A percentile compares a stretch with the other conserved stretches of the same genome.
These are phyloP conservation scores for Xenus cinereus DNA, from an alignment of 2,113 vertebrate genomes.

Conservation along the genomic window DNA sequence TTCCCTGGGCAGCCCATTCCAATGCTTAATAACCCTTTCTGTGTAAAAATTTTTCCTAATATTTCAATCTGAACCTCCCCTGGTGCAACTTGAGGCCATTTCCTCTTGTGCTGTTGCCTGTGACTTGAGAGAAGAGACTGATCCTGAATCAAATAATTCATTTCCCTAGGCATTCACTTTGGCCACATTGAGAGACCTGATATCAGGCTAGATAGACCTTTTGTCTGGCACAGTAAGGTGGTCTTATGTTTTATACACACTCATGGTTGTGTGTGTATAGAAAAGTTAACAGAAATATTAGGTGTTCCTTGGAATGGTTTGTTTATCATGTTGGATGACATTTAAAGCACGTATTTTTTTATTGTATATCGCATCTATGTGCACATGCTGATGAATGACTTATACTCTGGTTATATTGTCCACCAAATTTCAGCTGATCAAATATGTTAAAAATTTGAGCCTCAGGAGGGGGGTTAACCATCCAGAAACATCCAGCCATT, in stretches of 20 bases:
- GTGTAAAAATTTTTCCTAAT: no score
- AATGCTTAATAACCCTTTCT: no score
- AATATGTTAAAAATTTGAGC: neutral
- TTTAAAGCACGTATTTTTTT: neutral
- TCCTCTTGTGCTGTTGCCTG: no score
- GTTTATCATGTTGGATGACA: neutral
- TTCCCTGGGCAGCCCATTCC: no score
- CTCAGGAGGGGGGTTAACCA: neutral
- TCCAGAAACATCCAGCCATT: neutral
- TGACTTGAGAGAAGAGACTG: no score
- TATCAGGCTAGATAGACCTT: neutral
- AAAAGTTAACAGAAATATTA: neutral
- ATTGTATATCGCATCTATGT: neutral
- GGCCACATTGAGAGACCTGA: neutral
- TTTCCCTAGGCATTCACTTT: neutral
- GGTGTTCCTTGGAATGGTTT: neutral
- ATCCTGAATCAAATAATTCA: no score
- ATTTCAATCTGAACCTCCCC: no score
- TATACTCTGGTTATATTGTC: neutral
- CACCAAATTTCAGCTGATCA: neutral
- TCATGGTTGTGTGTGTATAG: accelerated
- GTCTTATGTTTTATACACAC: neutral
- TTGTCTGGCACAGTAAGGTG: neutral
- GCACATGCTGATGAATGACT: neutral
- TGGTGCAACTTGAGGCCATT: no score